Evolutionary conservation across 2,797 vertebrate genomes (phyloP).

Genomic region (Diglossa cyanea): DNA sequence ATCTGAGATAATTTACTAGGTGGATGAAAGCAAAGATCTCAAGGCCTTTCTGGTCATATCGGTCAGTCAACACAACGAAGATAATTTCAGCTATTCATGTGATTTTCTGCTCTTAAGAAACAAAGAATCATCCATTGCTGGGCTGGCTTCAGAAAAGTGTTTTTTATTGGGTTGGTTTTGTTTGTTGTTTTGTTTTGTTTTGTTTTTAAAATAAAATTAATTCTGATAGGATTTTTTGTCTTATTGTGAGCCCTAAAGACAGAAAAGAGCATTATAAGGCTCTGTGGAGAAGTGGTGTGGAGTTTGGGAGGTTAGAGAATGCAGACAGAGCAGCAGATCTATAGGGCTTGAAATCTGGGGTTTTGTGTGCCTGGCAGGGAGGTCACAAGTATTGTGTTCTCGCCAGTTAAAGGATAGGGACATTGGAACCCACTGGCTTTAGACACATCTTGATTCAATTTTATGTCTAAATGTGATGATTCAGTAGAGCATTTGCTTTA

Average conservation of each 20-base stretch:
- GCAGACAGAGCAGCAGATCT: not conserved
- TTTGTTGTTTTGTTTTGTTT: accelerated
- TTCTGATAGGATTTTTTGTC: not conserved
- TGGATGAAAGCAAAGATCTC: not conserved
- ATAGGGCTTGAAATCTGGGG: not conserved
- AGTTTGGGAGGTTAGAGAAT: not conserved
- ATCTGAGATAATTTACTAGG: not conserved
- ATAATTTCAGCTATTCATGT: slow-evolving; percentile 36
- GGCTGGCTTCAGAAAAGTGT: not conserved
- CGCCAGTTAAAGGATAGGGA: not conserved
- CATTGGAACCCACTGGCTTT: not conserved
- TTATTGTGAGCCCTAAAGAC: not conserved
- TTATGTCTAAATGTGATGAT: not conserved
- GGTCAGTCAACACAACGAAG: not conserved
- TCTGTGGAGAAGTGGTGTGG: not conserved
- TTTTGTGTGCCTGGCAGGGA: not conserved
- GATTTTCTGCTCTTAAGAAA: slow-evolving; percentile 52
- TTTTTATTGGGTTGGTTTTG: not conserved
- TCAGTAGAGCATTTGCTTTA: not conserved
- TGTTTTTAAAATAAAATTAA: not conserved
- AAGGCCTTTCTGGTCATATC: not conserved
- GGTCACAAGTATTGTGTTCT: not conserved
- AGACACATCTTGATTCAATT: not conserved
- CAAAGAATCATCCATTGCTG: slow-evolving; percentile 24
- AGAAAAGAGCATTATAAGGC: not conserved